phyloP scores from a whole-genome alignment of 2,797 vertebrate species.

The Eurystomus glaucurus region DNA sequence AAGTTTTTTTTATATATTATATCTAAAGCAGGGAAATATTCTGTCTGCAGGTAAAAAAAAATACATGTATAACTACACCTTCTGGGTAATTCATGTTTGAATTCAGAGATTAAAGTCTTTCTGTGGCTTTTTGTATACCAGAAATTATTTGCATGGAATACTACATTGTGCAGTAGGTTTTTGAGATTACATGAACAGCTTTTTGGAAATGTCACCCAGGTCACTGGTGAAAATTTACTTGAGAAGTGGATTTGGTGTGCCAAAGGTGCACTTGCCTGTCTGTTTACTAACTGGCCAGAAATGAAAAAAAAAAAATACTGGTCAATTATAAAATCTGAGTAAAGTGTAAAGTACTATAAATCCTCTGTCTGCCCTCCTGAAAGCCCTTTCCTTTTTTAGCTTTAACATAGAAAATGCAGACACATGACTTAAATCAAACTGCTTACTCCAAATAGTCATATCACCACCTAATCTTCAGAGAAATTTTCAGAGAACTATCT shows the following conservation, averaged over 20 bases:
- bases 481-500: not conserved
- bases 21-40: not conserved
- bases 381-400: not conserved
- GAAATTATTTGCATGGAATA: not conserved
- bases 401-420: not conserved
- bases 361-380: not conserved
- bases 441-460: accelerated
- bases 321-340: not conserved
- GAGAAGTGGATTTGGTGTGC: not conserved
- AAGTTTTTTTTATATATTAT: not conserved
- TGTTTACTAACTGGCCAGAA: not conserved
- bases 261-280: not conserved
- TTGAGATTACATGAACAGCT: not conserved
- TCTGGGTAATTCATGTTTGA: not conserved
- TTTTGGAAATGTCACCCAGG: not conserved
- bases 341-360: not conserved
- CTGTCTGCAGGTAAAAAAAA: not conserved
- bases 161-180: not conserved
- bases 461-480: not conserved
- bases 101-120: not conserved
- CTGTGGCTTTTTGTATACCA: not conserved
- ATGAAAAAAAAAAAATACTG: not conserved
- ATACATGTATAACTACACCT: not conserved
- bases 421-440: not conserved
- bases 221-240: not conserved